phyloP scores from a whole-genome alignment of 1,140 invertebrate species.

The Oryzaephilus surinamensis region DNA sequence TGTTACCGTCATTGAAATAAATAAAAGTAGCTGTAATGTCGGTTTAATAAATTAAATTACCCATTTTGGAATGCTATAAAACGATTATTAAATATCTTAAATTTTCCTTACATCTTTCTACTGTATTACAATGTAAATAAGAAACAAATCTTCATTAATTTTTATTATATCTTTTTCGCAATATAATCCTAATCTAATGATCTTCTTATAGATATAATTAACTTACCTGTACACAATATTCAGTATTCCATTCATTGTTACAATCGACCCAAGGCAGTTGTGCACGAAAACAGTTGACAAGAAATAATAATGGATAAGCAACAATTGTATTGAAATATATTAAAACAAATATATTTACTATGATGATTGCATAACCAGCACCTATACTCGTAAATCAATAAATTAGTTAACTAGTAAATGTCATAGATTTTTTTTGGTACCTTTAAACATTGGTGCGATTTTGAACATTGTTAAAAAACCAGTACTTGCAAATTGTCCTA shows the following conservation, averaged over 20 bases:
- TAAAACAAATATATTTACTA: conserved; percentile 81
- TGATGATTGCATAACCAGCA: conserved; percentile 67
- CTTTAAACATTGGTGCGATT: conserved; percentile 77
- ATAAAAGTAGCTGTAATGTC: too few species aligned
- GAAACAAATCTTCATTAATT: too few species aligned
- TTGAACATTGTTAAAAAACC: conserved; percentile 71
- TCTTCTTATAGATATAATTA: too few species aligned
- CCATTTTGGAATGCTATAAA: too few species aligned
- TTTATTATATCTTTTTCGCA: not conserved
- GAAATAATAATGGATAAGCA: conserved; percentile 82
- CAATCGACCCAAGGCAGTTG: conserved; percentile 81
- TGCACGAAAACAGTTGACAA: conserved; percentile 53
- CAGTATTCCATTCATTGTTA: conserved; percentile 80
- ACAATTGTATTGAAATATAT: conserved; percentile 93
- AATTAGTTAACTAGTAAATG: conserved; percentile 3
- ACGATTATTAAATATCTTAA: too few species aligned
- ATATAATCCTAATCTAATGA: not conserved
- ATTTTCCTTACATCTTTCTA: too few species aligned
- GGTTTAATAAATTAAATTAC: too few species aligned
- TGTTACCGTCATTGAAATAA: too few species aligned
- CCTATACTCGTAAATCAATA: conserved; percentile 53
- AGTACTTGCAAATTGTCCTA: conserved; percentile 75
- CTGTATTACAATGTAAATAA: too few species aligned
- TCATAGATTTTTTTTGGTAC: conserved; percentile 39
- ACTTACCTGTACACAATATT: conserved; percentile 53